Base-by-base conservation (phyloP, 2,888 invertebrate genomes). In the Perdita meconis region DNA sequence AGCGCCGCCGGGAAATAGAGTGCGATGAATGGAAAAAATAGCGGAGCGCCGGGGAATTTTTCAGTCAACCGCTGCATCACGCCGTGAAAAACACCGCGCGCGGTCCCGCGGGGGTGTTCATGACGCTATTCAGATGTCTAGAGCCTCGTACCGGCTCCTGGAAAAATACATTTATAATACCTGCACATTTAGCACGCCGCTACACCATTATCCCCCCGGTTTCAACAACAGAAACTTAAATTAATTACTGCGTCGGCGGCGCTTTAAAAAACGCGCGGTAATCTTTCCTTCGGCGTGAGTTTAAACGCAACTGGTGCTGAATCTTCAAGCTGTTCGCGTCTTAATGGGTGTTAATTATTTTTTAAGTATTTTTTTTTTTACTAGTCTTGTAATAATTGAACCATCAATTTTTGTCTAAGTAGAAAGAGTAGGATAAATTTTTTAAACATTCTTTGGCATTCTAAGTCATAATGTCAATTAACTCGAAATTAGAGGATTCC, bases 41-140 rank as follows among this genome's bases (percentile, higher is more conserved):
- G 83, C 59, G 72, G 66, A 73, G 64, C 64, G 55, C 68, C 64
- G 38, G 84, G 80, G 83, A 88, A 89, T 89, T 90, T 88, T 86
- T 87, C 84, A 81, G 81, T 81, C 83, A 81, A 86, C 71, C 80
- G 88, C 86, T 78, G 67, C 75, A 84, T 89, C 89, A 86, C 78
- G 82, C 73, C 66, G 81, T 79, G 76, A 73, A 82, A 85, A 85
- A 83, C 80, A 74, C 36, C 75, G 13, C 51, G 47, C 69, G 53
- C 57, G 50, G 77, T 63, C 70, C 68, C 84, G 70, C 64, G 65
- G 50, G 78, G 69, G 53, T 81, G 78, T 84, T 84, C 81, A 81
- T 78, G 82, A 73, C 78, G 73, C 81, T 74, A 84, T 82, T 83
- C 81, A 77, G 53, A 72, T 69, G 72, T 73, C 81, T 80, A 80